Evolutionary conservation across 2,888 invertebrate genomes (phyloP).

Genomic region (Balanococcus diminutus): DNA sequence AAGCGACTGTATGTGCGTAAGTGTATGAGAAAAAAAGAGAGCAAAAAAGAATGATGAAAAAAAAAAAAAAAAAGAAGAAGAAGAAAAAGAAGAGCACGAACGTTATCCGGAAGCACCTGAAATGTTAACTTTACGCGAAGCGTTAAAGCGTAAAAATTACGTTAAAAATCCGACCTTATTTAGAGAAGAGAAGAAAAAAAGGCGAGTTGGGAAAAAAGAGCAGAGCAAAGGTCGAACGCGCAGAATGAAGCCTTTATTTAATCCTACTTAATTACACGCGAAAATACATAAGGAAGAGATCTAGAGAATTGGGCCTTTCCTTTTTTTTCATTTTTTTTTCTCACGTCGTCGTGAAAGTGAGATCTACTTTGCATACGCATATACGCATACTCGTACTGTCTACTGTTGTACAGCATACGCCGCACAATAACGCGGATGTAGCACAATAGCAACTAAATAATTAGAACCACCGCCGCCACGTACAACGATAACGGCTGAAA

Average conservation of each 20-base stretch:
- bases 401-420: too few relatives aligned
- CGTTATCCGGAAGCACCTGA: neutral
- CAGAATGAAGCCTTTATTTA: conserved; percentile 11
- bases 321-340: neutral
- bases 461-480: too few relatives aligned
- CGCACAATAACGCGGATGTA: too few relatives aligned
- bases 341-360: neutral
- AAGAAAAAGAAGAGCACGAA: neutral
- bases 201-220: neutral
- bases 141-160: neutral
- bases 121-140: neutral
- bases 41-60: neutral
- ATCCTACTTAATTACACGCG: neutral
- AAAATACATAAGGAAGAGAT: neutral
- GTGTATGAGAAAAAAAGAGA: neutral
- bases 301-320: neutral
- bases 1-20: neutral
- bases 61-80: neutral
- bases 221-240: neutral
- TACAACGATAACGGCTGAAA: too few relatives aligned
- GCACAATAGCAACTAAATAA: too few relatives aligned
- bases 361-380: neutral
- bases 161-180: neutral
- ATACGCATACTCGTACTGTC: too few relatives aligned
- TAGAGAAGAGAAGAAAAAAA: neutral